A percentile compares a stretch with the other conserved stretches of the same genome.
Conservation (phyloP, 1,140 invertebrate species). For the Metopolophium dirhodum region DNA sequence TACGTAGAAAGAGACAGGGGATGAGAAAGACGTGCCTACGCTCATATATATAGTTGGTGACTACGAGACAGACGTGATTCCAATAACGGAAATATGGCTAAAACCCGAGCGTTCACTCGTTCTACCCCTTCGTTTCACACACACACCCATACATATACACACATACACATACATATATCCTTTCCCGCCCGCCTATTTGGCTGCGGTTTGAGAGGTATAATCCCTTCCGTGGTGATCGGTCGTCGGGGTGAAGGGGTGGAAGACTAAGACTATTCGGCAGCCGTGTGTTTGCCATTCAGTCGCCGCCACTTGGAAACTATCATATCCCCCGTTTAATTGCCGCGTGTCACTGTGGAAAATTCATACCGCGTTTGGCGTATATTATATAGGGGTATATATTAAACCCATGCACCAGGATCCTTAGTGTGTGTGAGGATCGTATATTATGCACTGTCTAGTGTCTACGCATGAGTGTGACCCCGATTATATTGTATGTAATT, state of each 20-base stretch:
- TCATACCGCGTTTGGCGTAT: not conserved
- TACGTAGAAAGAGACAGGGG: not conserved
- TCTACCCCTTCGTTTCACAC: not conserved
- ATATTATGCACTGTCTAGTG: not conserved
- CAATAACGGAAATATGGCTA: not conserved
- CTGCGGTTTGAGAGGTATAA: not conserved
- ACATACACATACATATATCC: too few relatives aligned
- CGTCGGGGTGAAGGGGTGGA: not conserved
- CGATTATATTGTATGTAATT: not conserved
- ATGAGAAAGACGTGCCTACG: not conserved
- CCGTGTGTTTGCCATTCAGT: not conserved
- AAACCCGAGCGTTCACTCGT: not conserved
- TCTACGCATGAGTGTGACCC: not conserved
- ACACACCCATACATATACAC: not conserved
- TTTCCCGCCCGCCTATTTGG: not conserved
- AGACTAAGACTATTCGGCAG: not conserved
- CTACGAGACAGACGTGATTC: not conserved
- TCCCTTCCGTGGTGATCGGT: not conserved
- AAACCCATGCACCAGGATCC: not conserved
- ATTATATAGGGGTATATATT: not conserved
- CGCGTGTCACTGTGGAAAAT: not conserved
- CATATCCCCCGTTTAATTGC: slow-evolving; percentile 2
- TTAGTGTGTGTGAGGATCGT: not conserved
- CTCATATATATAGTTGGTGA: not conserved
- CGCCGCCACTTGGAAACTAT: not conserved